phyloP scores from a whole-genome alignment of 2,113 vertebrate genomes.

The Hyaena hyaena region DNA sequence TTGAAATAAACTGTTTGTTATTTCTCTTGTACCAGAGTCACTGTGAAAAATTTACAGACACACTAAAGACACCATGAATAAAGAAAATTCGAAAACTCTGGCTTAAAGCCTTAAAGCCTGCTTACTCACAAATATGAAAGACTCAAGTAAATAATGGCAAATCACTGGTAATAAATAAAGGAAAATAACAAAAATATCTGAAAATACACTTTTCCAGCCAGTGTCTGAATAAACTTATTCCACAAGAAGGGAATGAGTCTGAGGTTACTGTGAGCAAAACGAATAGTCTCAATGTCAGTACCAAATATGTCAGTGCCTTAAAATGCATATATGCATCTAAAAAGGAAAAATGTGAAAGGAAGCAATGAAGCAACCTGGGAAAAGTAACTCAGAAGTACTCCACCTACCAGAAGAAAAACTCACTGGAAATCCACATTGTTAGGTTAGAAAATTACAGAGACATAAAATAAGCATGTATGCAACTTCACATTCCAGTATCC shows the following conservation, averaged over 20 bases:
- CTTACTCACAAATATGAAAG: background rate
- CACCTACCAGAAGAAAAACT: background rate
- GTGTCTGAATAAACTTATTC: background rate
- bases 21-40: conserved; percentile 38
- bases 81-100: conserved; percentile 42
- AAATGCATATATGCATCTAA: background rate
- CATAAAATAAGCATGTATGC: background rate
- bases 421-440: background rate
- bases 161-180: conserved; percentile 1
- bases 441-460: background rate
- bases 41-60: conserved; percentile 36
- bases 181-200: background rate
- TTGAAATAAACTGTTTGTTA: conserved; percentile 22
- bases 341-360: background rate
- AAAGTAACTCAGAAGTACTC: conserved; percentile 29
- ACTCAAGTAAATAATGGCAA: conserved; percentile 21
- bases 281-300: background rate
- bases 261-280: background rate
- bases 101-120: background rate
- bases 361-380: background rate
- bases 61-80: background rate
- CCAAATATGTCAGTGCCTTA: background rate
- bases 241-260: background rate
- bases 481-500: background rate
- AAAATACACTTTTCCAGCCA: conserved; percentile 37